phyloP scores from a whole-genome alignment of 2,797 vertebrate genomes.

The Epinephelus awoara region DNA sequence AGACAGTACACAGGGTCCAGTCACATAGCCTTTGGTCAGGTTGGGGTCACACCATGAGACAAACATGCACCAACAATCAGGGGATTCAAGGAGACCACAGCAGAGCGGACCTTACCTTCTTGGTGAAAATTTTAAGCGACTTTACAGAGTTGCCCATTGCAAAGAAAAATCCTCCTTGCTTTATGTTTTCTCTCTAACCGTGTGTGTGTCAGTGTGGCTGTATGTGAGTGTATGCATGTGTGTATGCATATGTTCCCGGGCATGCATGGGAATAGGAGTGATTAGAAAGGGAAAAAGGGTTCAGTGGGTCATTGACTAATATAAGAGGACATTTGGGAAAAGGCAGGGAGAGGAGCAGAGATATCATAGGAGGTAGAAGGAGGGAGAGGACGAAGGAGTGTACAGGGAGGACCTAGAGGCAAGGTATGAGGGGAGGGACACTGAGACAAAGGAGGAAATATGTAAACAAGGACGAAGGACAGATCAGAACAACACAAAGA shows the following conservation, averaged over 20 bases:
- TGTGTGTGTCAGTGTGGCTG: constrained; percentile 62
- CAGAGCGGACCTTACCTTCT: constrained; percentile 92
- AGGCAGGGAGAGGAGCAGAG: constrained; percentile 47
- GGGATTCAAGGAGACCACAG: constrained; percentile 51
- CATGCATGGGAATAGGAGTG: constrained; percentile 79
- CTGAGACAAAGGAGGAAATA: constrained; percentile 66
- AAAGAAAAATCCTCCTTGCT: constrained; percentile 62
- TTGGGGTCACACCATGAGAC: constrained; percentile 53
- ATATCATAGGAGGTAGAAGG: constrained; percentile 42
- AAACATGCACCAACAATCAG: constrained; percentile 64
- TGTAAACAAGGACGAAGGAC: constrained; percentile 65
- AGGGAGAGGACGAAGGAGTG: constrained; percentile 55
- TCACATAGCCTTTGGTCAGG: constrained; percentile 56
- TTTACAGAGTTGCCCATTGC: constrained; percentile 98
- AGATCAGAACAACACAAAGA: constrained; percentile 63
- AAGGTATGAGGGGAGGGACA: constrained; percentile 59
- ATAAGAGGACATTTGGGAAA: constrained; percentile 69
- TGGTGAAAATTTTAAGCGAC: constrained; percentile 95
- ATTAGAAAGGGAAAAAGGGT: constrained; percentile 65
- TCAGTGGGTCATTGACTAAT: constrained; percentile 78
- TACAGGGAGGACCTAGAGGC: constrained; percentile 52
- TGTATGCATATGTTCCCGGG: constrained; percentile 74
- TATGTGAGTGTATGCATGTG: constrained; percentile 74
- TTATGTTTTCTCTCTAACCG: constrained; percentile 76
- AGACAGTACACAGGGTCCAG: constrained; percentile 50